Evolutionary conservation across 2,113 vertebrate species (phyloP).

Genomic region (Seriola aureovittata): DNA sequence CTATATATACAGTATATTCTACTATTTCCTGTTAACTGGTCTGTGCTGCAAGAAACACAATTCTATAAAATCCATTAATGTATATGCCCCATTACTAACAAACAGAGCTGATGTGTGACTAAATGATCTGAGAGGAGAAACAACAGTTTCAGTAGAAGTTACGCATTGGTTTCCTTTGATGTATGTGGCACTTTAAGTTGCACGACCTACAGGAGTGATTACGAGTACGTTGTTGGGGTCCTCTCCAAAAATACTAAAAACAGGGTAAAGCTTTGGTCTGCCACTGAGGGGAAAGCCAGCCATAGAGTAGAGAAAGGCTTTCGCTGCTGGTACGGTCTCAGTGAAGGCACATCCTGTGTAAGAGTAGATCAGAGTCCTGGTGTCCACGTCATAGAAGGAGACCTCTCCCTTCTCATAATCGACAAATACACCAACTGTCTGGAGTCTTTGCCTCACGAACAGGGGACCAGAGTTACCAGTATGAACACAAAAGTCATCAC

Average conservation of each 20-base stretch:
- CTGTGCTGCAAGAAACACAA: background rate
- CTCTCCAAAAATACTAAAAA: conserved; percentile 14
- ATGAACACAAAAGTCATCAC: fast-evolving
- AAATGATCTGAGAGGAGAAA: background rate
- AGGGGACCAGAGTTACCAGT: fast-evolving
- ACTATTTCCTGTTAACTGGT: background rate
- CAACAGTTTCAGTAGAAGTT: background rate
- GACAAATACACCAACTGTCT: conserved; percentile 60
- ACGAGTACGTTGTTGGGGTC: background rate
- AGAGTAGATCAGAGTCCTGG: conserved; percentile 37
- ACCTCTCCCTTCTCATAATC: conserved; percentile 55
- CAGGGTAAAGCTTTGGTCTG: conserved; percentile 46
- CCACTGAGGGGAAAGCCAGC: background rate
- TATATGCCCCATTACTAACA: background rate
- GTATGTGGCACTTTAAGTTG: background rate
- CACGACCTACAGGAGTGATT: conserved; percentile 22
- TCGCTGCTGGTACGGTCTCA: background rate
- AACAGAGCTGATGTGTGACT: background rate
- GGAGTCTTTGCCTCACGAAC: no score
- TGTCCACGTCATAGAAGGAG: conserved; percentile 47
- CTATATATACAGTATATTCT: background rate
- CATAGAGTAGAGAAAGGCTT: background rate
- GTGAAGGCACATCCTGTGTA: conserved; percentile 44
- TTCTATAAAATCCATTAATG: background rate
- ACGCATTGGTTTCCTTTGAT: background rate